Evolutionary conservation across 1,140 invertebrate genomes (phyloP), one percentile per base, ranked within the genome.

Genomic region (Temnothorax longispinosus): DNA sequence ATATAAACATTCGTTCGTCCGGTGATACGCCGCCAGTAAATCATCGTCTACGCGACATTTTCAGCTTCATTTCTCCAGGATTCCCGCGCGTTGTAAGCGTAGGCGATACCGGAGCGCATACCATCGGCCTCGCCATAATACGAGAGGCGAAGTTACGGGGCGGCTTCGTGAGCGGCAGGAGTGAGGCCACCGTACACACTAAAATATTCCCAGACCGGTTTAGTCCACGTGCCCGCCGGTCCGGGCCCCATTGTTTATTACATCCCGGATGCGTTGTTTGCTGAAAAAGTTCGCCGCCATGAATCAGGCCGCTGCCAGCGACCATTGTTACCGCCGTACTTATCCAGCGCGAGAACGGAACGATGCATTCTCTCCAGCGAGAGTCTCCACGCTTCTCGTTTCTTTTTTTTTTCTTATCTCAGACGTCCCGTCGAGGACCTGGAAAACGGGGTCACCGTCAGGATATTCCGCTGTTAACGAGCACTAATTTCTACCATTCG

Each of bases 191-290:
- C 78, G 80, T 27, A 27, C 44, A 69, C 32, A 41, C 62, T 65
- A 86, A 88, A 88, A 77, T 85, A 85, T 65, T 74, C 54, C 58
- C 81, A 41, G 32, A 85, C 58, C 21, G 50, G 50, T 41, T 82
- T 54, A 56, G 56, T 60, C 21, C 21, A 44, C 62, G 27, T 35
- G 72, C 41, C 77, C 27, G 27, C 27, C 27, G 27, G 27, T 27
- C 27, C 10, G 13, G 44, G 81, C 75, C 78, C 78, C 88, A 89
- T 93, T 92, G 92, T 93, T 92, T 93, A 93, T 93, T 88, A 87
- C 91, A 90, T 90, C 88, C 87, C 82, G 84, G 89, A 89, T 88
- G 87, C 91, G 89, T 87, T 92, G 91, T 91, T 93, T 90, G 92
- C 91, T 92, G 90, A 91, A 92, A 88, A 92, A 92, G 89, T 92